A percentile compares a stretch with the other conserved stretches of the same genome.
phyloP scores from a whole-genome alignment of 2,113 vertebrate species.

The Tachuris rubrigastra region DNA sequence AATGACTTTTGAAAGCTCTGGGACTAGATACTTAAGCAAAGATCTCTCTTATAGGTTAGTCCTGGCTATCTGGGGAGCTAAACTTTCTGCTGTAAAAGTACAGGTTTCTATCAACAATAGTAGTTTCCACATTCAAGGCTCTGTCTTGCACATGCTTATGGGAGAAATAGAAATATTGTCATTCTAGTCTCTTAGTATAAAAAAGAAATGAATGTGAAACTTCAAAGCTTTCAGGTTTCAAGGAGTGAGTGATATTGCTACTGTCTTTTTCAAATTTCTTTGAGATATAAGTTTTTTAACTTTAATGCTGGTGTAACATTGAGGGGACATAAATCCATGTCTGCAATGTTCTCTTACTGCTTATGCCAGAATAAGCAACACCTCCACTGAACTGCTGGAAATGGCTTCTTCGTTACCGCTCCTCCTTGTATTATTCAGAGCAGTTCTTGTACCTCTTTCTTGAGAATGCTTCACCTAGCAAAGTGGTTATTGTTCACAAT shows the following conservation, averaged over 20 bases:
- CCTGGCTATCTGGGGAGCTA: neutral
- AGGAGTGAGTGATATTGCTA: neutral
- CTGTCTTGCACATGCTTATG: neutral
- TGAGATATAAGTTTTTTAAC: neutral
- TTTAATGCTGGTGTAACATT: neutral
- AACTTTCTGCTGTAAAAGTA: neutral
- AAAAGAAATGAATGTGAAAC: neutral
- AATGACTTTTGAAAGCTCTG: neutral
- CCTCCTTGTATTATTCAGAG: neutral
- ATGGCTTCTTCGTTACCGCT: neutral
- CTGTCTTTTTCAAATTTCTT: neutral
- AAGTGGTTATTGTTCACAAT: slow-evolving; percentile 11
- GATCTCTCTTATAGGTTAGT: neutral
- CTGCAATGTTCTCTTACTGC: neutral
- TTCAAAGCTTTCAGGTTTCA: neutral
- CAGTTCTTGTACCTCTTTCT: neutral
- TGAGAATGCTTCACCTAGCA: neutral
- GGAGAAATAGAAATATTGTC: neutral
- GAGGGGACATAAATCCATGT: neutral
- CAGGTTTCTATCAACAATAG: neutral
- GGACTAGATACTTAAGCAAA: neutral
- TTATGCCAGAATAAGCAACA: neutral
- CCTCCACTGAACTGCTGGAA: neutral
- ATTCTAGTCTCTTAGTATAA: neutral
- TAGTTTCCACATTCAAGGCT: neutral